phyloP scores from a whole-genome alignment of 2,113 vertebrate species.

The Polyodon spathula region DNA sequence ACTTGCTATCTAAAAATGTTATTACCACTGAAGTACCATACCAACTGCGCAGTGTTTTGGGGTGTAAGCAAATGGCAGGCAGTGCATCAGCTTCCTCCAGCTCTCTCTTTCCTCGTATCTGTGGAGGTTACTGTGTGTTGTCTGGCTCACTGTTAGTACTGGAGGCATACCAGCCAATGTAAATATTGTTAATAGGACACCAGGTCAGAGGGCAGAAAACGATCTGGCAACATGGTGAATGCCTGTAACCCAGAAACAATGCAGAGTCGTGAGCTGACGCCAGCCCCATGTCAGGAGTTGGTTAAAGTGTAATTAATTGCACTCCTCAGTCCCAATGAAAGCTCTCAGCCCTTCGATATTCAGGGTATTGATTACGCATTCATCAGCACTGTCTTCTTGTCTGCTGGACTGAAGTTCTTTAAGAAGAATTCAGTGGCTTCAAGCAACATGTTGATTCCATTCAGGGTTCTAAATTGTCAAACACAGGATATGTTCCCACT shows the following conservation, averaged over 20 bases:
- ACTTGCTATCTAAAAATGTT: too few species aligned
- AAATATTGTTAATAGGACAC: conserved; percentile 4
- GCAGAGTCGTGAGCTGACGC: conserved; percentile 1
- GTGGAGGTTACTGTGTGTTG: not conserved
- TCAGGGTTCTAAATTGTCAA: not conserved
- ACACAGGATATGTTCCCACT: not conserved
- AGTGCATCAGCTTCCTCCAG: not conserved
- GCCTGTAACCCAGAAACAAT: conserved; percentile 2
- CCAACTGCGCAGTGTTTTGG: too few species aligned
- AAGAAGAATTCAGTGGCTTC: not conserved
- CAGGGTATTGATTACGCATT: not conserved
- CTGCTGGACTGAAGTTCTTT: not conserved
- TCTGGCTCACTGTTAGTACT: not conserved
- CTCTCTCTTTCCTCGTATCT: not conserved
- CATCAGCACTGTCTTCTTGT: not conserved
- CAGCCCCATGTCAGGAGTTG: conserved; percentile 1
- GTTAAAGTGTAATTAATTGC: conserved; percentile 3
- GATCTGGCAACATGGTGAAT: not conserved
- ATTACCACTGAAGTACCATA: too few species aligned
- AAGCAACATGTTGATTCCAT: not conserved
- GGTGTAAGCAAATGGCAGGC: too few species aligned
- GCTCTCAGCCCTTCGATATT: not conserved
- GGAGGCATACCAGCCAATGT: conserved; percentile 1
- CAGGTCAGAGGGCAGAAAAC: conserved; percentile 3
- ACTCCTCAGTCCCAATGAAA: conserved; percentile 1